Conservation (phyloP, 2,113 vertebrate genomes). For the Columbina picui region DNA sequence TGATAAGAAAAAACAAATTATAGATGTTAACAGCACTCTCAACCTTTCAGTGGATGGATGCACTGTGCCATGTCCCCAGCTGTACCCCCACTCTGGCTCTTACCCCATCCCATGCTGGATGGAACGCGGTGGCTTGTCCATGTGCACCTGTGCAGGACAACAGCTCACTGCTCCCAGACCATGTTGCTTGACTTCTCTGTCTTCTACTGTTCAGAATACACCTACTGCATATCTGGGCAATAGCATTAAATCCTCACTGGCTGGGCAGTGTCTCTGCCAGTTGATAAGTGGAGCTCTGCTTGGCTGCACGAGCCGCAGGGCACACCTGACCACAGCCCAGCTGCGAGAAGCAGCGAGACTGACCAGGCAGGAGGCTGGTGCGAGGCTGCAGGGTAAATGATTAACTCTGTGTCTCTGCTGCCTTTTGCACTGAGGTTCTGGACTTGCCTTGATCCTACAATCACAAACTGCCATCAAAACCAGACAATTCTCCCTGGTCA, state of each 20-base stretch:
- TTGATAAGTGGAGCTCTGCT: not conserved
- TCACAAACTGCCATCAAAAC: not conserved
- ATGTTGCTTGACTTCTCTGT: not conserved
- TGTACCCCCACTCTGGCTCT: not conserved
- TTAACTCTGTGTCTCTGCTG: not conserved
- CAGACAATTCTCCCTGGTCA: not conserved
- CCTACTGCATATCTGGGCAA: not conserved
- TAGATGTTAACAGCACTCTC: not conserved
- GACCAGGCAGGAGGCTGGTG: not conserved
- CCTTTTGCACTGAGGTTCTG: not conserved
- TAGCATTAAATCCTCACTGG: not conserved
- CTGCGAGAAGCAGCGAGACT: not conserved
- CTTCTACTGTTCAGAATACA: not conserved
- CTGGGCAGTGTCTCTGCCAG: not conserved
- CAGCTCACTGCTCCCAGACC: not conserved
- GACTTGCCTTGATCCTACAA: not conserved
- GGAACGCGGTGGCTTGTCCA: fast-evolving
- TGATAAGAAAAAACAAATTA: not conserved
- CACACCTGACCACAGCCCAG: fast-evolving
- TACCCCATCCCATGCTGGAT: fast-evolving
- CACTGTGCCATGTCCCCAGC: not conserved
- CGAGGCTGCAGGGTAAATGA: not conserved
- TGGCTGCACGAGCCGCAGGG: fast-evolving
- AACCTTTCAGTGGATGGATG: not conserved
- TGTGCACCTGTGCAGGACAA: fast-evolving